Evolutionary conservation across 2,113 vertebrate genomes (phyloP).

Genomic region (Apus apus): DNA sequence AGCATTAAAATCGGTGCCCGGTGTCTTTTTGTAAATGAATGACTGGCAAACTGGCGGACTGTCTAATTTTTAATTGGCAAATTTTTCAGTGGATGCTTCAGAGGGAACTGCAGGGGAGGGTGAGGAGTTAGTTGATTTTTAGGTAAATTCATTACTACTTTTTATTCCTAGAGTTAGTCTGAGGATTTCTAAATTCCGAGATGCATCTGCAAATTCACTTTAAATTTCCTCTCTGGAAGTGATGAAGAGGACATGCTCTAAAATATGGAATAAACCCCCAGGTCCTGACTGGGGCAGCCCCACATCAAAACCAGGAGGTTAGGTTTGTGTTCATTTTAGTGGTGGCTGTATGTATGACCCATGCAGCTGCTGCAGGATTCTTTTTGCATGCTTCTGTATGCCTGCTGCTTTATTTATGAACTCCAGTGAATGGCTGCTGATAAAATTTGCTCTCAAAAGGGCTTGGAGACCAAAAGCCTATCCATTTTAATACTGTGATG

Average conservation of each 20-base stretch:
- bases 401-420: background rate
- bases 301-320: background rate
- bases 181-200: background rate
- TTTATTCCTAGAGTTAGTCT: background rate
- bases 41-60: background rate
- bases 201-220: background rate
- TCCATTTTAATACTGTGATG: background rate
- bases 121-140: background rate
- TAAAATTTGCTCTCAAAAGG: background rate
- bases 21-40: slow-evolving; percentile 36
- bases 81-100: background rate
- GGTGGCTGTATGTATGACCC: background rate
- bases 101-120: background rate
- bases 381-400: background rate
- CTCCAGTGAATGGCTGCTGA: background rate
- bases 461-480: background rate
- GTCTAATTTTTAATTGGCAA: slow-evolving; percentile 2
- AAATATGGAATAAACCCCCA: background rate
- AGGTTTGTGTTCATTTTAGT: background rate
- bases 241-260: background rate
- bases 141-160: background rate
- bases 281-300: background rate
- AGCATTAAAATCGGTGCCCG: slow-evolving; percentile 36
- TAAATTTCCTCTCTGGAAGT: background rate
- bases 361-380: background rate